Evolutionary conservation across 1,140 invertebrate species (phyloP).

Genomic region (Centruroides vittatus): DNA sequence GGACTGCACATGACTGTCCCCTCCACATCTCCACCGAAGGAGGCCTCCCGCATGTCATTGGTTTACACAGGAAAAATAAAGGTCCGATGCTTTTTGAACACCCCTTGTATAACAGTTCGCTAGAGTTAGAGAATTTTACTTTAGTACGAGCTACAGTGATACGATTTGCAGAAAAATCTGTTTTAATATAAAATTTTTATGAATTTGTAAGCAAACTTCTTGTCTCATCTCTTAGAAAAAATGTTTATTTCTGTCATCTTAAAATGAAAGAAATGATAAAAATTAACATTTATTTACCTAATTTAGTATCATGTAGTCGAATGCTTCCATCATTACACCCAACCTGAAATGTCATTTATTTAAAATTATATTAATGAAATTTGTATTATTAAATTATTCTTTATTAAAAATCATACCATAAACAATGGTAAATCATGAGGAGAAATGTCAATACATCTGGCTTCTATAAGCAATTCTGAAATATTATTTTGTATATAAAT

Average conservation of each 20-base stretch:
- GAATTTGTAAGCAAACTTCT: no score
- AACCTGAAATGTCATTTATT: constrained; percentile 38
- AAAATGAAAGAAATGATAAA: background rate
- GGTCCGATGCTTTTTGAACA: no score
- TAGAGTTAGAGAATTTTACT: no score
- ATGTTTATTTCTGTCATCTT: background rate
- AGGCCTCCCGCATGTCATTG: no score
- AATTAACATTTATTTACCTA: background rate
- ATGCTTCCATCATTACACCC: constrained; percentile 41
- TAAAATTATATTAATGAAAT: constrained; percentile 39
- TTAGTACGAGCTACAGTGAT: no score
- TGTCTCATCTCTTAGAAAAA: background rate
- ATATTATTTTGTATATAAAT: background rate
- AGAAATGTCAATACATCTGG: constrained; percentile 29
- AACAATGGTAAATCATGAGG: constrained; percentile 7
- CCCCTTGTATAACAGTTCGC: no score
- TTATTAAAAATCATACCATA: constrained; percentile 2
- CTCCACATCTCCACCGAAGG: no score
- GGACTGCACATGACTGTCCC: no score
- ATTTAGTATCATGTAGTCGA: constrained; percentile 28
- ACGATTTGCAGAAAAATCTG: no score
- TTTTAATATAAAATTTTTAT: no score
- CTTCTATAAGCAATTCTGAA: constrained; percentile 27
- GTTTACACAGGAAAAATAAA: no score
- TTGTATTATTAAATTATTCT: background rate